Conservation (phyloP, 2,797 vertebrate genomes). For the Babyrousa celebensis region DNA sequence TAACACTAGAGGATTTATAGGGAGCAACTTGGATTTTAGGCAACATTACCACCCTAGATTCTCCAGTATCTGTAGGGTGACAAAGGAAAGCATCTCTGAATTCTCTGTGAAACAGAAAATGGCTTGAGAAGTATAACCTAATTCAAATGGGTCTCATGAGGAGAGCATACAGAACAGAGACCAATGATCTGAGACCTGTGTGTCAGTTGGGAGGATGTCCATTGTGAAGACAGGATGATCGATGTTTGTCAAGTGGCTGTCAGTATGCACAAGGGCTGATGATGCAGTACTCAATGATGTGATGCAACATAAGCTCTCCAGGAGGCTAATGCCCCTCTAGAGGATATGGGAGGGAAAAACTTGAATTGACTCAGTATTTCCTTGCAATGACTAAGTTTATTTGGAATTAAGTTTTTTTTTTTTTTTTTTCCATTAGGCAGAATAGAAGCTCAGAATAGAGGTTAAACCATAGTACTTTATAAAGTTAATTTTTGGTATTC, state of each 20-base stretch:
- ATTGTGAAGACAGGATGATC: not conserved
- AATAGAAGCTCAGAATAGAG: slow-evolving; percentile 29
- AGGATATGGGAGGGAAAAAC: not conserved
- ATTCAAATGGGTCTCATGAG: not conserved
- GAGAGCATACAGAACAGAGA: not conserved
- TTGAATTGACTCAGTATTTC: not conserved
- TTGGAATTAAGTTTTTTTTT: not conserved
- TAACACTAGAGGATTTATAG: not conserved
- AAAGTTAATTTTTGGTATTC: slow-evolving; percentile 10
- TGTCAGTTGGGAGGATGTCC: not conserved
- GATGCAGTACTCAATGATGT: not conserved
- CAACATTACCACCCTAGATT: not conserved
- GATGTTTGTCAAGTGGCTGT: not conserved
- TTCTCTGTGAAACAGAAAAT: not conserved
- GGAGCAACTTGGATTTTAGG: not conserved
- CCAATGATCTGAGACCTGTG: not conserved
- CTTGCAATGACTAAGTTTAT: not conserved
- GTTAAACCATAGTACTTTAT: slow-evolving; percentile 14
- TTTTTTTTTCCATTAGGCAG: not conserved
- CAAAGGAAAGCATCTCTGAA: not conserved
- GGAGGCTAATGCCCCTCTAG: not conserved
- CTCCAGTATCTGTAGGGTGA: not conserved
- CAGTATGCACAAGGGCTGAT: not conserved
- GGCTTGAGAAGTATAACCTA: not conserved
- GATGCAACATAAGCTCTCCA: not conserved